Evolutionary conservation across 2,113 vertebrate genomes (phyloP).

Genomic region (Marmota monax): DNA sequence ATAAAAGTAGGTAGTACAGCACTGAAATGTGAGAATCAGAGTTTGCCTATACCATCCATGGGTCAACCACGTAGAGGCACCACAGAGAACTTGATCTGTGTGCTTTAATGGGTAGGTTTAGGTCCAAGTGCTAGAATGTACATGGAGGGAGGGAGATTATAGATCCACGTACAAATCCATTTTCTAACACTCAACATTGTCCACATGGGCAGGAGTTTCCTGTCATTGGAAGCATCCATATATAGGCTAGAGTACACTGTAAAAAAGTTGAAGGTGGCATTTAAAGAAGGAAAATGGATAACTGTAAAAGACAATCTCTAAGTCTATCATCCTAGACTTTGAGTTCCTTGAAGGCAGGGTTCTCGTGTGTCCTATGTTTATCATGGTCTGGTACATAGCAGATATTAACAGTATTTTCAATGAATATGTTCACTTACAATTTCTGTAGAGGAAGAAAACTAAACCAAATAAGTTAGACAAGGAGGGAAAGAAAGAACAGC

Average conservation of each 20-base stretch:
- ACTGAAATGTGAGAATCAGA: not conserved
- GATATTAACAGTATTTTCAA: not conserved
- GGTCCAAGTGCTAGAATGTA: not conserved
- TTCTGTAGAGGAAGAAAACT: not conserved
- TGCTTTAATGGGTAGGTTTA: accelerated
- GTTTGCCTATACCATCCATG: not conserved
- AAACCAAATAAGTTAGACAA: not conserved
- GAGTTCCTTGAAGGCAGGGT: not conserved
- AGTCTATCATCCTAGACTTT: not conserved
- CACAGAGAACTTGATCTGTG: not conserved
- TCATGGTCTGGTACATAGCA: not conserved
- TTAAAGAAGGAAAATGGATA: not conserved
- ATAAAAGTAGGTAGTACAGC: not conserved
- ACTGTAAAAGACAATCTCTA: not conserved
- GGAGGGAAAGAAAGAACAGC: not conserved
- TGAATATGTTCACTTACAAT: not conserved
- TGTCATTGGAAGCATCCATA: not conserved
- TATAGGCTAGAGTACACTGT: not conserved
- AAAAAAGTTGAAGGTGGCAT: not conserved
- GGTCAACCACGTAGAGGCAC: accelerated
- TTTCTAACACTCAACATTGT: not conserved
- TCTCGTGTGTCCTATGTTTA: not conserved
- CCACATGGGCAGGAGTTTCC: not conserved
- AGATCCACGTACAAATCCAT: not conserved
- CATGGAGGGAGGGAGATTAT: not conserved